Evolutionary conservation across 1,140 invertebrate genomes (phyloP).

Genomic region (Scaptomyza hsui): DNA sequence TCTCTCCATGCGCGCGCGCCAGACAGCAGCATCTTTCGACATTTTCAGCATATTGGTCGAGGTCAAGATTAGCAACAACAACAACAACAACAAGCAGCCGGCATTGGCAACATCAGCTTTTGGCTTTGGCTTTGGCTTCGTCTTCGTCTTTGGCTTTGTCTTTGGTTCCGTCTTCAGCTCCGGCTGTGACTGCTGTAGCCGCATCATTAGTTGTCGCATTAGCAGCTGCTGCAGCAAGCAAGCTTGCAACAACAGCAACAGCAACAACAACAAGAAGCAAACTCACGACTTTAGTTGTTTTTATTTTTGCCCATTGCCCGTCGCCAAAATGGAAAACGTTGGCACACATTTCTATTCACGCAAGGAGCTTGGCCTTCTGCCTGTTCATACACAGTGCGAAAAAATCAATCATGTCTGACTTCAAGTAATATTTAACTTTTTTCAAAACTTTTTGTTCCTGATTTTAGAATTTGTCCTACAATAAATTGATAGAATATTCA

Average conservation of each 20-base stretch:
- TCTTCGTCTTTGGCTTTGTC: slow-evolving; percentile 11
- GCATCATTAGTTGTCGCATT: slow-evolving; percentile 65
- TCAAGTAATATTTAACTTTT: too few species aligned
- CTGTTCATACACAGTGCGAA: too few species aligned
- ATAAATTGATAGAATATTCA: too few species aligned
- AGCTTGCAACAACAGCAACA: slow-evolving; percentile 6
- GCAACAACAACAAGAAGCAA: background rate
- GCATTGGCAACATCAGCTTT: slow-evolving; percentile 27
- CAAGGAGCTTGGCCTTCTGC: slow-evolving; percentile 3
- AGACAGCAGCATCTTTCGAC: slow-evolving; percentile 50
- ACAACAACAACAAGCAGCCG: slow-evolving; percentile 41
- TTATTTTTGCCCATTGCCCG: slow-evolving; percentile 20
- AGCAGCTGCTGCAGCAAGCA: slow-evolving; percentile 26
- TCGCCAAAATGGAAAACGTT: slow-evolving; percentile 43
- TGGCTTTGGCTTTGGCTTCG: background rate
- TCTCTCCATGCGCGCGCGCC: slow-evolving; percentile 8
- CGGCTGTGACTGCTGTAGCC: slow-evolving; percentile 11
- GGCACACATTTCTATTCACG: slow-evolving; percentile 69
- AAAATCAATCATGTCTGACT: too few species aligned
- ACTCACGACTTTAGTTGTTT: slow-evolving; percentile 33
- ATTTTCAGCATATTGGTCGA: slow-evolving; percentile 63
- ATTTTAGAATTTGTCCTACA: too few species aligned
- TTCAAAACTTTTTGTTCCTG: too few species aligned
- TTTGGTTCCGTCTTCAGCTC: slow-evolving; percentile 24
- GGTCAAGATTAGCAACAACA: slow-evolving; percentile 68